Percentiles rank a stretch among this genome's conserved stretches.
Evolutionary conservation across 2,888 invertebrate genomes (phyloP).

Genomic region (Nomada ruficornis): DNA sequence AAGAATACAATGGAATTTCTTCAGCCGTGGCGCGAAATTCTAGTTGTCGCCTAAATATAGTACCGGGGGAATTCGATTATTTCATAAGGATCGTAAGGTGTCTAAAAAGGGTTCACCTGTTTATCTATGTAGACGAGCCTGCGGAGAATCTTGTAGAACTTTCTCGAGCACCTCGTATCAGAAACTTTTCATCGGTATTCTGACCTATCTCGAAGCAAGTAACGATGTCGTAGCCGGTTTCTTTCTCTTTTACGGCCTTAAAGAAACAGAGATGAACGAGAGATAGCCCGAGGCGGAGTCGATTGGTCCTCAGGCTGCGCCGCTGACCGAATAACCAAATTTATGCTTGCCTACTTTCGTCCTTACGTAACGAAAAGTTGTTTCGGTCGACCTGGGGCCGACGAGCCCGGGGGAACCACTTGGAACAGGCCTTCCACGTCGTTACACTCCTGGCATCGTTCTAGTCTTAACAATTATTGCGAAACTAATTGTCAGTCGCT

Average conservation of each 20-base stretch:
- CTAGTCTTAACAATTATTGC: not conserved
- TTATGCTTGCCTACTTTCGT: constrained; percentile 81
- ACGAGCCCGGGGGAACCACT: constrained; percentile 37
- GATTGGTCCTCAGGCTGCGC: constrained; percentile 73
- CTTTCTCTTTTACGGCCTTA: constrained; percentile 9
- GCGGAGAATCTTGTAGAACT: no score
- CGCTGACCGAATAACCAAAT: constrained; percentile 83
- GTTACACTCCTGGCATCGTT: constrained; percentile 22
- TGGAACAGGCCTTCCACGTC: constrained; percentile 36
- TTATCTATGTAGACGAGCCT: no score
- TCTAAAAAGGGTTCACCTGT: no score
- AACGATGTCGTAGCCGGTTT: not conserved
- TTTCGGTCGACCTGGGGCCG: constrained; percentile 28
- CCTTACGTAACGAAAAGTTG: constrained; percentile 69
- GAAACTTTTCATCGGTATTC: no score
- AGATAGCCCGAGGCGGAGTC: constrained; percentile 46
- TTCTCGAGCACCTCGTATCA: no score
- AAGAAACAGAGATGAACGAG: not conserved
- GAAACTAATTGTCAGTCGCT: constrained; percentile 15
- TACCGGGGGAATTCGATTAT: no score
- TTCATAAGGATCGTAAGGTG: no score
- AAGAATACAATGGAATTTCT: no score
- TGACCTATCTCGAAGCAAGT: no score
- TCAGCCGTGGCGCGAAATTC: no score
- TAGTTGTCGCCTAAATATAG: no score